Evolutionary conservation across 2,113 vertebrate species (phyloP), one percentile per base, ranked within the genome.

Genomic region (Pongo abelii): DNA sequence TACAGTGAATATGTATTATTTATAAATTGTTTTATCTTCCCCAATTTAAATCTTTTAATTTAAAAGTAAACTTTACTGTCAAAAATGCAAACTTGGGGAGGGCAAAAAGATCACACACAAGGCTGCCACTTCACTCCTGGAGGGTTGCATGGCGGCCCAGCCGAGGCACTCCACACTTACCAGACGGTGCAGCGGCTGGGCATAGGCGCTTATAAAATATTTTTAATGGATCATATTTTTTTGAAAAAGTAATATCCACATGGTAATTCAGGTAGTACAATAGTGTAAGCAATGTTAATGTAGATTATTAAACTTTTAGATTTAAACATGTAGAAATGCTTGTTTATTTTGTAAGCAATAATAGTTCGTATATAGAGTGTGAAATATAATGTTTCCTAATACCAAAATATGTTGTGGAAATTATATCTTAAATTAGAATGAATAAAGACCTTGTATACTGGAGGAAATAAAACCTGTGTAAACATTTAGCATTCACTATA

Each of bases 181-280:
- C 52, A 55, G 52, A 55, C 2, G 17, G 52, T 55, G 17, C 52
- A 18, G 52, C 17, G 6, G 52, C 17, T 55, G 17, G 52, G 52
- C 52, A 55, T 16, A 55, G 52, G 52, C 6, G 0, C 52, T 55
- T 55, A 55, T 22, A 50, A 84, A 75, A 67, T 77, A 87, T 92
- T 77, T 83, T 87, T 83, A 86, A 77, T 64, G 22, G 22, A 64
- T 3, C 13, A 17, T 7, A 35, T 92, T 92, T 55, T 84, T n/a
- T 48, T 57, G 59, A 89, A 74, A 93, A 84, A 75, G 11, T 92
- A 74, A 46, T 92, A 61, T 1, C 3, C 5, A 83, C 38, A 78
- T 87, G 90, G 50, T 77, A 86, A 97, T 94, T 93, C 52, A 91
- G 87, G 55, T 70, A 90, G 61, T 91, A 55, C 18, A 72, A 72